Conservation (phyloP, 1,140 invertebrate genomes). For the Aphaenogaster rudis region DNA sequence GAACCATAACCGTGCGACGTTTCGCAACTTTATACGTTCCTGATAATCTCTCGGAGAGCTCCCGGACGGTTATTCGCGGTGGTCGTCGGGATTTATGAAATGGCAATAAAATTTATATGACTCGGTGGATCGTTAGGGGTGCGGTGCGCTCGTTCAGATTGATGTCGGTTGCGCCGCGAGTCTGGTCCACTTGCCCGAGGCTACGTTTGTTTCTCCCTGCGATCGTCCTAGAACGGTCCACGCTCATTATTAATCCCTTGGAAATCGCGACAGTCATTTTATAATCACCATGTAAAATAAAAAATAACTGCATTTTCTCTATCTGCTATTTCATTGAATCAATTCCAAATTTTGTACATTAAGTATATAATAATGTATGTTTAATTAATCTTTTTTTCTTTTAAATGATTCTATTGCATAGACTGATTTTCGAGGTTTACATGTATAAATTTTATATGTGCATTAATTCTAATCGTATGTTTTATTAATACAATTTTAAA, state of each 20-base stretch:
- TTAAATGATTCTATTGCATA: not conserved
- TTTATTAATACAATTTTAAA: not conserved
- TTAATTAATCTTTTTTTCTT: not conserved
- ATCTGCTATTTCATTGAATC: not conserved
- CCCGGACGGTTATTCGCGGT: constrained; percentile 77
- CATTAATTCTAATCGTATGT: not conserved
- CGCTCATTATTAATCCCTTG: constrained; percentile 75
- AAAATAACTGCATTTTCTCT: constrained; percentile 27
- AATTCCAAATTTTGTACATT: not conserved
- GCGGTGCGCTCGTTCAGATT: constrained; percentile 79
- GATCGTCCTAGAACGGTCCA: constrained; percentile 70
- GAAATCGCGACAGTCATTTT: constrained; percentile 71
- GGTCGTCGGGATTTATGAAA: constrained; percentile 81
- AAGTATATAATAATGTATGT: not conserved
- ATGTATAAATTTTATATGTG: constrained; percentile 1
- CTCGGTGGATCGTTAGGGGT: constrained; percentile 81
- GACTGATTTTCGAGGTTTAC: not conserved
- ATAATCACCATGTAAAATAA: constrained; percentile 58
- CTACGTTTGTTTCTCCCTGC: constrained; percentile 74
- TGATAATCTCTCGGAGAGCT: constrained; percentile 78
- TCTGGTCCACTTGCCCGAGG: constrained; percentile 76
- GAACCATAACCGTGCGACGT: constrained; percentile 58
- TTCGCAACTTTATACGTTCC: constrained; percentile 75
- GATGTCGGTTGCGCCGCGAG: constrained; percentile 75
- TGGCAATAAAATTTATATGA: constrained; percentile 84